Base-by-base conservation (phyloP, 92 coral and sea anemone genomes). In the Ricordea florida region DNA sequence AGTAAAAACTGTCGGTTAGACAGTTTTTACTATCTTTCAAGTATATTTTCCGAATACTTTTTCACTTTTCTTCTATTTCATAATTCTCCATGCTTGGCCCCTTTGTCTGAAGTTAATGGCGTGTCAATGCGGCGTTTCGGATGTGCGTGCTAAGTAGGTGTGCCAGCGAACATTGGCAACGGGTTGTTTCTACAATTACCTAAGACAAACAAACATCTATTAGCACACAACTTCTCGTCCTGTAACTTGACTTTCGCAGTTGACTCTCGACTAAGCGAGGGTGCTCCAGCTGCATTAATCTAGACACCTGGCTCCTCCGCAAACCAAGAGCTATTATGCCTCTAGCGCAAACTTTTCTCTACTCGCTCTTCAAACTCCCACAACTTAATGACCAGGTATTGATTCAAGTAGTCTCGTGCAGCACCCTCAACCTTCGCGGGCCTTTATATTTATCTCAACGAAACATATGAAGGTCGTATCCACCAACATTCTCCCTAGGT, bases 41-140 rank as follows among this genome's bases (percentile, higher is more conserved):
- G 25, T 18, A 56, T 30, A 56, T 29, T 56, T 30, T 26, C 62
- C 38, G 62, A 56, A 56, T 28, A 29, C 6, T 27, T 56, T 52
- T 56, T 56, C 62, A 56, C 62, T 56, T 56, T 14, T 56, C 62
- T 56, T 56, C 62, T n/a, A n/a, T n/a, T n/a, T n/a, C n/a, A n/a
- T n/a, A n/a, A n/a, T 4, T 30, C 62, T 56, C 38, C 40, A 56
- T 26, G 33, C 63, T 56, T 56, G 41, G 42, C 63, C 41, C 63
- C 63, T 56, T 20, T 29, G 21, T 56, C 62, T 56, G 24, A 56
- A 56, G 62, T 56, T 27, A 56, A 56, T 56, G 42, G 26, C 42
- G 62, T 56, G 62, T 56, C 62, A n/a, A 56, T 27, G 63, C 26
- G 5, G 27, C 6, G 23, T 21, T 30, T n/a, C n/a, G n/a, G n/a